These are phyloP conservation scores for Halictus ligatus DNA, from an alignment of 2,888 invertebrate species.

Conservation along the genomic window DNA sequence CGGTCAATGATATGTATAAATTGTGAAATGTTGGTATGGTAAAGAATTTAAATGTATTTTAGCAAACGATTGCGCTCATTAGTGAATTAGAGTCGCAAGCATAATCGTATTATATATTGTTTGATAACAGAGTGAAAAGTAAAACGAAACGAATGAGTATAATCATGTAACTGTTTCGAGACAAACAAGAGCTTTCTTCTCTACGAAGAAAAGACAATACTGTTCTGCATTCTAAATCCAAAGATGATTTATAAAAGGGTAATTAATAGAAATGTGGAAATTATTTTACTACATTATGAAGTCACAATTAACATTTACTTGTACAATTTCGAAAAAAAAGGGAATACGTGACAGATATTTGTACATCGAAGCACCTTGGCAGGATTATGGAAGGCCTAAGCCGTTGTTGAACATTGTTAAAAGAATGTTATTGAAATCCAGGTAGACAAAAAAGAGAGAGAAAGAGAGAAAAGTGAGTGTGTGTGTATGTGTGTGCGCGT, in stretches of 20 bases:
- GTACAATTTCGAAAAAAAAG: conserved; percentile 55
- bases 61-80: conserved; percentile 48
- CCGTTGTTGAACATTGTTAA: conserved; percentile 82
- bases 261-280: conserved; percentile 43
- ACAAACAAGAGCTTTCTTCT: conserved; percentile 56
- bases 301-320: conserved; percentile 48
- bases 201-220: conserved; percentile 65
- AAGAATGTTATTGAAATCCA: conserved; percentile 74
- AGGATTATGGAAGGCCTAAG: conserved; percentile 79
- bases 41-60: conserved; percentile 41
- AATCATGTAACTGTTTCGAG: conserved; percentile 45
- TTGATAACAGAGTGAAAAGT: conserved; percentile 32
- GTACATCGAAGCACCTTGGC: conserved; percentile 75
- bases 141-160: conserved; percentile 24
- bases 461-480: conserved; percentile 42
- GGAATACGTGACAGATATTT: conserved; percentile 71
- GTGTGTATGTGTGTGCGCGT: conserved; percentile 53
- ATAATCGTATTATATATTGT: conserved; percentile 37
- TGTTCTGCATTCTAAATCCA: conserved; percentile 60
- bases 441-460: conserved; percentile 48
- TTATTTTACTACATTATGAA: conserved; percentile 67
- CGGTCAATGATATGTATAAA: conserved; percentile 47
- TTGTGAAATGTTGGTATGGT: conserved; percentile 40
- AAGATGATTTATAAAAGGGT: conserved; percentile 47
- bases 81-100: conserved; percentile 51